Base-by-base conservation (phyloP, 1,140 invertebrate species). In the Hirudo medicinalis region DNA sequence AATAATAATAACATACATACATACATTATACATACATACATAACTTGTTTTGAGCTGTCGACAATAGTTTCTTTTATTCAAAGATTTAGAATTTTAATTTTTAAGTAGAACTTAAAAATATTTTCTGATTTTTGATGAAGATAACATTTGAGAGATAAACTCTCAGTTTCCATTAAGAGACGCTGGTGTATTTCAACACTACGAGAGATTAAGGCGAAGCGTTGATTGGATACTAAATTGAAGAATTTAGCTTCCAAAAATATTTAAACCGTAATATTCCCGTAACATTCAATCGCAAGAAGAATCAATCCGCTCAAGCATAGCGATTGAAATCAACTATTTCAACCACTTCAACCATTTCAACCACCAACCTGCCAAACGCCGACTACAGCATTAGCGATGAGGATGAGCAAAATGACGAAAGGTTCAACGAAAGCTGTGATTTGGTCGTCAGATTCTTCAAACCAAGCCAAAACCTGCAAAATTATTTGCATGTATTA, bases 381-480 rank as follows among this genome's bases (percentile, higher is more conserved):
- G 86, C 97, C 97, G 80, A 99, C 97, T 75, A 99, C 88, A 74
- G 97, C 97, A 84, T 99, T 99, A 78, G 94, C 95, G 83, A 99
- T 98, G 78, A 99, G 89, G 87, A 99, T 99, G 81, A 99, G 89
- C 82, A 99, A 88, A 88, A 99, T 99, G 80, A 99, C 97, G 85
- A 99, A 97, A 78, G 97, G 97, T 87, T 99, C 97, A 81, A 99
- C 97, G 87, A 99, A 99, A 76, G 97, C 96, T 81, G 95, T 97
- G 82, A 99, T 90, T 75, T 86, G 84, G 72, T 83, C 83, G 83
- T 98, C 94, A 83, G 95, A 91, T 84, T 99, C 96, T 88, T 99
- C 97, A 90, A 99, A 99, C 87, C 97, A 92, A 82, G 96, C 96
- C 87, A 99, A 89, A 84, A 98, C 91, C 95, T 98, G 84, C 15